phyloP scores from a whole-genome alignment of 2,113 vertebrate genomes.

The Misgurnus anguillicaudatus region DNA sequence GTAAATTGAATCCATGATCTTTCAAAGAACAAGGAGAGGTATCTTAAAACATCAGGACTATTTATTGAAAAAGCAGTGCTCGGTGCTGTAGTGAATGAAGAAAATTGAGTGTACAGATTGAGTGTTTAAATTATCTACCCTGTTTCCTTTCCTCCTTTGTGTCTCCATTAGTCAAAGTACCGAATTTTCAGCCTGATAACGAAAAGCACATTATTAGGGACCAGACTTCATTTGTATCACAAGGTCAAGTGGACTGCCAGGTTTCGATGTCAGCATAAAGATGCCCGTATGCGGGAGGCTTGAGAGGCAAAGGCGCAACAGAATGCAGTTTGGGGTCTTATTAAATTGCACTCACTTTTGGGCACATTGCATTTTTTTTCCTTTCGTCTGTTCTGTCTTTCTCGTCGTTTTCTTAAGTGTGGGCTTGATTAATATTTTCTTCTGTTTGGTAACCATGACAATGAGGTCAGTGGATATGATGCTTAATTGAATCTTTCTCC shows the following conservation, averaged over 20 bases:
- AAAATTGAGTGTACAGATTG: constrained; percentile 1
- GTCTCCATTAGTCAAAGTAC: neutral
- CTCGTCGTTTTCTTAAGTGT: constrained; percentile 67
- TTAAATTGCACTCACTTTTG: constrained; percentile 55
- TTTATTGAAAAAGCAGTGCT: neutral
- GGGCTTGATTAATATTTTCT: constrained; percentile 99
- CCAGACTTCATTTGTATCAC: neutral
- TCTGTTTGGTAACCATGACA: constrained; percentile 98
- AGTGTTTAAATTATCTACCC: neutral
- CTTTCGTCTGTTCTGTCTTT: constrained; percentile 54
- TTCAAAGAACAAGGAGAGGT: too few relatives aligned
- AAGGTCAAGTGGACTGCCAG: constrained; percentile 4
- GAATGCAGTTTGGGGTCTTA: constrained; percentile 46
- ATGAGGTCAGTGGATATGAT: constrained; percentile 99
- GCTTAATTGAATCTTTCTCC: constrained; percentile 99
- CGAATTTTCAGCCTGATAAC: neutral
- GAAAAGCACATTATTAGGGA: constrained; percentile 3
- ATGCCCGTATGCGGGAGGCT: neutral
- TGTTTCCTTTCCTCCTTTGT: neutral
- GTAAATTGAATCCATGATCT: too few relatives aligned
- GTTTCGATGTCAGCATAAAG: constrained; percentile 17
- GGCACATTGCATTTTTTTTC: constrained; percentile 46
- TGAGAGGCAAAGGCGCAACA: constrained; percentile 27
- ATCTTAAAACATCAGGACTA: too few relatives aligned
- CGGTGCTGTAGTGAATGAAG: neutral